These are phyloP conservation scores for Paralvinella palmiformis DNA, from an alignment of 1,140 invertebrate genomes.

Conservation along the genomic window DNA sequence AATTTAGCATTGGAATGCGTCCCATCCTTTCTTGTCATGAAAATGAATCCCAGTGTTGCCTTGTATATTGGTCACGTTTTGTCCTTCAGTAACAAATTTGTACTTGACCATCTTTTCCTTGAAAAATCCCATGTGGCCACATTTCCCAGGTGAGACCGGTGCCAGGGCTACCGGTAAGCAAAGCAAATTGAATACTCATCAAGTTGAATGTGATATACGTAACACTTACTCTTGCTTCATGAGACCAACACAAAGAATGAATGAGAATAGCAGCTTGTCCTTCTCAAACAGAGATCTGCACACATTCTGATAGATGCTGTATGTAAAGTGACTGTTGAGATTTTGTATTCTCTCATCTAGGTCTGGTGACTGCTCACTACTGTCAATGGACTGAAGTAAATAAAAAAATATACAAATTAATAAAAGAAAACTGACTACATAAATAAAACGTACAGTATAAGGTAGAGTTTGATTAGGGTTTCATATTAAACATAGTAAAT, in stretches of 20 bases:
- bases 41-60: too few relatives aligned
- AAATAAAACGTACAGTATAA: not conserved
- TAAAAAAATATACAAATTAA: constrained; percentile 14
- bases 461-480: not conserved
- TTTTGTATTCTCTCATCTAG: constrained; percentile 41
- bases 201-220: not conserved
- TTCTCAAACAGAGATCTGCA: constrained; percentile 51
- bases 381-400: constrained; percentile 44
- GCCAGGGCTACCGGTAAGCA: too few relatives aligned
- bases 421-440: constrained; percentile 3
- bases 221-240: not conserved
- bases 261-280: constrained; percentile 51
- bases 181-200: too few relatives aligned
- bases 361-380: constrained; percentile 37
- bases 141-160: too few relatives aligned
- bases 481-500: constrained; percentile 1
- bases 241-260: constrained; percentile 45
- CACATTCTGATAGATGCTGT: constrained; percentile 49
- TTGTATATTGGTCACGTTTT: too few relatives aligned
- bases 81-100: too few relatives aligned
- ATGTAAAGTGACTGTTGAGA: constrained; percentile 47
- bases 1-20: too few relatives aligned
- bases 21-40: too few relatives aligned
- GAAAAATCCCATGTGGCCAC: too few relatives aligned
- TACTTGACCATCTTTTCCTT: too few relatives aligned